Base-by-base conservation (phyloP, 2,888 invertebrate genomes). In the Aphodius sticticus region DNA sequence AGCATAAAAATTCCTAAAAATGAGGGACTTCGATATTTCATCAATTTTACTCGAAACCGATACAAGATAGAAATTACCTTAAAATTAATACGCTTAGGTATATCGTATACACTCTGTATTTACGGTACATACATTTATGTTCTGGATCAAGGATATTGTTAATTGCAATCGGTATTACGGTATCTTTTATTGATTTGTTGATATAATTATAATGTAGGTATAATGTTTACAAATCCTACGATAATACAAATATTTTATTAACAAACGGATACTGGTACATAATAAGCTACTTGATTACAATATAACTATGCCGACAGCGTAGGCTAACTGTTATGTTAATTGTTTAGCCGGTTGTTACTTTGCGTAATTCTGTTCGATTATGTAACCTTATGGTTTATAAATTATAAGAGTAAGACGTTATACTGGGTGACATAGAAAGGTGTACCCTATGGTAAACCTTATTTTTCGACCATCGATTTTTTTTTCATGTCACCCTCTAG, bases 261-360 rank as follows among this genome's bases (percentile, higher is more conserved):
- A 53, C 53, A 9, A 53, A 53, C 53, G 7, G 53, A 53, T 53
- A 53, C 53, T 53, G 53, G 53, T 53, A n/a, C n/a, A n/a, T n/a
- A 53, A 53, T 53, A 53, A 9, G 53, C 53, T 53, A 53, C 53
- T 53, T 53, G 53, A 53, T 53, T 53, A 53, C 53, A 53, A 53
- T 53, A 53, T 53, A 53, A 53, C 7, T 53, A 53, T 53, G 53
- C 53, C 53, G 53, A 53, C 53, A 53, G 53, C 6, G 53, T 53
- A 53, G 53, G 53, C 53, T 53, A 53, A 53, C 53, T 53, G 53
- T 53, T 53, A 53, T 53, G 53, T 53, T 53, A 53, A 53, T 53
- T 53, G 53, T 53, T 53, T 53, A 53, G 12, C 53, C 53, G 53
- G 12, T 5, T 53, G 53, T 7, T 53, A 53, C 6, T 53, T 53